phyloP scores from a whole-genome alignment of 2,797 vertebrate genomes.

The Linurgus olivaceus region DNA sequence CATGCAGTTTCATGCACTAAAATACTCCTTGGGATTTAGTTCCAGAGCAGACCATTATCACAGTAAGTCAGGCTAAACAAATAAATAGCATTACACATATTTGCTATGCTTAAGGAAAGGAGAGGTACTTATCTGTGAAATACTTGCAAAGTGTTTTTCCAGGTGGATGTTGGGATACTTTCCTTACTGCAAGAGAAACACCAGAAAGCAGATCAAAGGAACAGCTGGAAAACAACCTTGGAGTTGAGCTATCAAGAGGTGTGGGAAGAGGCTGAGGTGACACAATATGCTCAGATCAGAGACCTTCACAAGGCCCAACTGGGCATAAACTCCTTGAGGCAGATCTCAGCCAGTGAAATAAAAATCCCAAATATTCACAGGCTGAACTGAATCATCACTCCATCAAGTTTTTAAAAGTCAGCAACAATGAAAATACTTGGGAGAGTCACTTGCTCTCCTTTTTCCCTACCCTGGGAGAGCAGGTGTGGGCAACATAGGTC shows the following conservation, averaged over 20 bases:
- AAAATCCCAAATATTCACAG: background rate
- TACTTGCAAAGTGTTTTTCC: background rate
- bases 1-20: background rate
- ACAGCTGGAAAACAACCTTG: background rate
- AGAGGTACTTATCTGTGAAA: background rate
- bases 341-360: background rate
- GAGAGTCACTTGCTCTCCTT: background rate
- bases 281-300: background rate
- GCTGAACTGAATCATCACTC: background rate
- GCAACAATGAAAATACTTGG: background rate
- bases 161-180: background rate
- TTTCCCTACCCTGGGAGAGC: background rate
- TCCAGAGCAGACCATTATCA: background rate
- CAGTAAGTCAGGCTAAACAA: background rate
- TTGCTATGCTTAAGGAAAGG: background rate
- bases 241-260: background rate
- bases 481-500: background rate
- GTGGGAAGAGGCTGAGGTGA: background rate
- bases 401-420: background rate
- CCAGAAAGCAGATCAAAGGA: background rate
- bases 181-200: background rate
- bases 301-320: background rate
- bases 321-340: background rate
- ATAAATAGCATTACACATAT: background rate
- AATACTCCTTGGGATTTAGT: background rate